A percentile compares a stretch with the other conserved stretches of the same genome.
These are phyloP conservation scores for Pyrrhia umbra DNA, from an alignment of 2,888 invertebrate species.

Conservation along the genomic window DNA sequence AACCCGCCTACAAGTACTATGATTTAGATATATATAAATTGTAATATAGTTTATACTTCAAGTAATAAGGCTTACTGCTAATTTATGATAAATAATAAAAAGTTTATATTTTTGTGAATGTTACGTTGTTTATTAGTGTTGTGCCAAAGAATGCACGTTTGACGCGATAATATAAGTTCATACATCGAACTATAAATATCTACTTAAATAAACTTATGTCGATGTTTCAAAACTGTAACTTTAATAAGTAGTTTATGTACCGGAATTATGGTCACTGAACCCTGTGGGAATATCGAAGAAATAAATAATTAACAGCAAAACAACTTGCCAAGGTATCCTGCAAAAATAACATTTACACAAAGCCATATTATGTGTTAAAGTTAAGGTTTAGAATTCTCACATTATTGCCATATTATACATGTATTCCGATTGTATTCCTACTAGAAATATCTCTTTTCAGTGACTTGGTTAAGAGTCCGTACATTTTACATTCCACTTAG, in stretches of 20 bases:
- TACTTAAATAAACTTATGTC: constrained; percentile 27
- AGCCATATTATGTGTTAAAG: neutral
- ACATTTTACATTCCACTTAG: constrained; percentile 5
- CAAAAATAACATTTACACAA: no score
- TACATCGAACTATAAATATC: constrained; percentile 46
- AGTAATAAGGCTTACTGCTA: constrained; percentile 49
- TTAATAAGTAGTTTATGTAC: constrained; percentile 53
- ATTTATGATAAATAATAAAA: constrained; percentile 21
- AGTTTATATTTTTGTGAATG: constrained; percentile 58
- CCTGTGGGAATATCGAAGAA: neutral
- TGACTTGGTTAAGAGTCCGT: neutral
- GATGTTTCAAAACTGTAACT: constrained; percentile 30
- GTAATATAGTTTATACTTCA: constrained; percentile 4
- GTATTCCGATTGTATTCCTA: neutral
- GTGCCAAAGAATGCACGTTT: constrained; percentile 71
- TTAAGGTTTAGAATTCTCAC: neutral
- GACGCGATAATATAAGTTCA: constrained; percentile 40
- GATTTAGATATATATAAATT: constrained; percentile 19
- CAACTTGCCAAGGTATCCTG: neutral
- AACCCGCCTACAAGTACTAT: constrained; percentile 13
- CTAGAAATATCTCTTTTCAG: neutral
- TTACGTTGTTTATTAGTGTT: constrained; percentile 61
- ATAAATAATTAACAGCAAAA: neutral
- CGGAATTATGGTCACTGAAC: constrained; percentile 49
- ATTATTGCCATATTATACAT: neutral